Conservation (phyloP, 2,113 vertebrate genomes). For the Oryzias javanicus region DNA sequence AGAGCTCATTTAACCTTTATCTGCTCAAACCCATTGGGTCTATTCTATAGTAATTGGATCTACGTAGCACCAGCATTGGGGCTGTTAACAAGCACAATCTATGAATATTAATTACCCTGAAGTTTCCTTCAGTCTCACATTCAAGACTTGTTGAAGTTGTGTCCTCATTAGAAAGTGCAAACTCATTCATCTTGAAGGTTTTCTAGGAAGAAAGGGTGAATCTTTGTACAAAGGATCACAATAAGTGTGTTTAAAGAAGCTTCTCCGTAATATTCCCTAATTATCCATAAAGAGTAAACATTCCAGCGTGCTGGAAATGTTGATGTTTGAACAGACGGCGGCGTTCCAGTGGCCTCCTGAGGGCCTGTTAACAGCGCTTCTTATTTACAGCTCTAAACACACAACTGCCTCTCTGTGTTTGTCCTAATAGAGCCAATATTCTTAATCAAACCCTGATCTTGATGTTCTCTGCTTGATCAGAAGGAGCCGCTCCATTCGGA, state of each 20-base stretch:
- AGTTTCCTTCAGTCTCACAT: constrained; percentile 86
- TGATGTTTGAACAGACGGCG: constrained; percentile 61
- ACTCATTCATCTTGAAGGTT: constrained; percentile 66
- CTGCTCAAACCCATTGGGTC: constrained; percentile 84
- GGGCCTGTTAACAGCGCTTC: constrained; percentile 64
- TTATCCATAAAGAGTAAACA: constrained; percentile 70
- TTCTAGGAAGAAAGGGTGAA: constrained; percentile 73
- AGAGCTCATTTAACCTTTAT: constrained; percentile 83
- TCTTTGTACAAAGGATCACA: constrained; percentile 80
- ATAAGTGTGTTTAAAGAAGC: constrained; percentile 54
- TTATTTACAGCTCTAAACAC: constrained; percentile 77
- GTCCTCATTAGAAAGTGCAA: constrained; percentile 84
- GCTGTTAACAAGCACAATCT: constrained; percentile 87
- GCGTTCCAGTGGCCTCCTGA: constrained; percentile 54
- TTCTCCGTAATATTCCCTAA: constrained; percentile 56
- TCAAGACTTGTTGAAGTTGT: constrained; percentile 76
- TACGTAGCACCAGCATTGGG: constrained; percentile 83
- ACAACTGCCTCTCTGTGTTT: constrained; percentile 34
- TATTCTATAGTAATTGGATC: constrained; percentile 80
- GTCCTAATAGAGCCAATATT: too few relatives aligned
- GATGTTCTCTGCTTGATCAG: constrained; percentile 49
- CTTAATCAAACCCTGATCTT: constrained; percentile 64
- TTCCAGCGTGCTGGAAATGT: constrained; percentile 40
- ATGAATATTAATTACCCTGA: constrained; percentile 92
- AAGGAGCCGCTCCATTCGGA: too few relatives aligned